phyloP scores from a whole-genome alignment of 2,113 vertebrate genomes.

The Aptenodytes patagonicus region DNA sequence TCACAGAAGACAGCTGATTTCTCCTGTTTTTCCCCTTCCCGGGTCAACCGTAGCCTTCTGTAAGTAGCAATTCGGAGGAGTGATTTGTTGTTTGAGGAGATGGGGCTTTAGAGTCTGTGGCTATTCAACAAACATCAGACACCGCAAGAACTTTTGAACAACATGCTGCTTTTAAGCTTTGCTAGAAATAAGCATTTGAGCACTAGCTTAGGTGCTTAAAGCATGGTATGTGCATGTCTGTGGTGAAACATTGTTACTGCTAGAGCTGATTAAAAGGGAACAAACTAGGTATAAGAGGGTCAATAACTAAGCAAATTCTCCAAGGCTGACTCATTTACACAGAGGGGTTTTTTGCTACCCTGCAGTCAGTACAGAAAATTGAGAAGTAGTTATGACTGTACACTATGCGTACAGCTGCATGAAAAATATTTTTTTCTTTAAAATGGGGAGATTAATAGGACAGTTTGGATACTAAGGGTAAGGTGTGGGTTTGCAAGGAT shows the following conservation, averaged over 20 bases:
- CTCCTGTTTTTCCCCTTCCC: not conserved
- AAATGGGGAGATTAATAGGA: not conserved
- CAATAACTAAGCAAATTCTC: not conserved
- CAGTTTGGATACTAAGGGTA: not conserved
- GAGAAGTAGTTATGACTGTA: not conserved
- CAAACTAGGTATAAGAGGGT: not conserved
- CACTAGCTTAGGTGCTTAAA: not conserved
- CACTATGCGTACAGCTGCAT: not conserved
- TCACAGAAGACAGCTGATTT: not conserved
- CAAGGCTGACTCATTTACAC: not conserved
- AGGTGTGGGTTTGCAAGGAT: not conserved
- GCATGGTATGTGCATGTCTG: not conserved
- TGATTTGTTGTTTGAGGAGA: not conserved
- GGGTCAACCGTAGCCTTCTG: not conserved
- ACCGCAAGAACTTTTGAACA: not conserved
- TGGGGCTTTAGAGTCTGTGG: not conserved
- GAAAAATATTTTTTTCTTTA: not conserved
- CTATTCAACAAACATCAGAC: not conserved
- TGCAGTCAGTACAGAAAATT: not conserved
- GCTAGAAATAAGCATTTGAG: not conserved
- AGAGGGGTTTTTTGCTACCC: not conserved
- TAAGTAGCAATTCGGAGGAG: not conserved
- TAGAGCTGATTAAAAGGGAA: not conserved
- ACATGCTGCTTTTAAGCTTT: rapidly evolving
- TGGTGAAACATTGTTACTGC: not conserved